A percentile compares a stretch with the other conserved stretches of the same genome.
These are phyloP conservation scores for Drosophila putrida DNA, from an alignment of 2,888 invertebrate species.

Conservation along the genomic window DNA sequence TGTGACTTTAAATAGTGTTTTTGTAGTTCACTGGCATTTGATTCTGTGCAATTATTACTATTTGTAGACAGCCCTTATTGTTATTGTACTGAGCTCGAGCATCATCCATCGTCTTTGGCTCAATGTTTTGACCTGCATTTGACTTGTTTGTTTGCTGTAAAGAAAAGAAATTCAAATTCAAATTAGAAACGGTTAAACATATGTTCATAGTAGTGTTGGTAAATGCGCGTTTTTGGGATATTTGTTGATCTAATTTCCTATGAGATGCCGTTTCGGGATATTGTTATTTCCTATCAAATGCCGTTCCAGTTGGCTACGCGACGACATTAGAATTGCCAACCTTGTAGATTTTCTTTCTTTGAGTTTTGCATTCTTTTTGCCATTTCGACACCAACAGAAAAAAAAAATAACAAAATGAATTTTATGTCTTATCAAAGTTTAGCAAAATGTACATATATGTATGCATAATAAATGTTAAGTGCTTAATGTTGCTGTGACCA, in stretches of 20 bases:
- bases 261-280: no score
- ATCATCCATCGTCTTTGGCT: conserved; percentile 63
- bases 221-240: conserved; percentile 1
- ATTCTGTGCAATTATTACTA: conserved; percentile 39
- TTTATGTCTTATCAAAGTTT: conserved; percentile 52
- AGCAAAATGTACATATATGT: conserved; percentile 28
- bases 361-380: conserved; percentile 12
- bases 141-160: conserved; percentile 43
- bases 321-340: conserved; percentile 29
- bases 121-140: conserved; percentile 62
- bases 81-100: conserved; percentile 41
- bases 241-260: no score
- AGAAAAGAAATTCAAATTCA: conserved; percentile 20
- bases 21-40: conserved; percentile 50
- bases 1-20: conserved; percentile 22
- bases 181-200: conserved; percentile 44
- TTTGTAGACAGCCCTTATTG: conserved; percentile 53
- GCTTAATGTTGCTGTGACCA: conserved; percentile 36
- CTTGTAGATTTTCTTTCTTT: conserved; percentile 20
- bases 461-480: conserved; percentile 34
- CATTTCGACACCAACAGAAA: conserved; percentile 19
- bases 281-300: no score
- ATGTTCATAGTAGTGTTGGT: conserved; percentile 45
- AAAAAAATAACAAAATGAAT: conserved; percentile 16
- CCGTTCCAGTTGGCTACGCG: conserved; percentile 20